Base-by-base conservation (phyloP, 2,888 invertebrate genomes). In the Drosophila flavopinicola region DNA sequence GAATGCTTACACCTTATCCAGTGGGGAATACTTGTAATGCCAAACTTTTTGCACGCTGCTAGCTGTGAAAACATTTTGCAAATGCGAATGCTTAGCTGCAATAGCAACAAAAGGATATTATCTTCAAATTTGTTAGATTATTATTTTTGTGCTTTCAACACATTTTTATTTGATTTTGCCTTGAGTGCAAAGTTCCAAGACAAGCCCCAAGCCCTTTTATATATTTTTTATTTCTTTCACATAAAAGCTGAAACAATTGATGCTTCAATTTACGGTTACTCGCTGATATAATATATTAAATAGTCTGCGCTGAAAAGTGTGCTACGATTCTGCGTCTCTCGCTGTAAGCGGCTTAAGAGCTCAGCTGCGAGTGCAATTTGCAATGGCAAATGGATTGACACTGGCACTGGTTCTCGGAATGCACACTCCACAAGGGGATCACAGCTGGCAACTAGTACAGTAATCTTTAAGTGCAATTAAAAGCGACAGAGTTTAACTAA, bases 331-430 rank as follows among this genome's bases (percentile, higher is more conserved):
- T 54, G 35, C 47, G 42, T 38, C 48, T 38, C 56, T 41, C 27
- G n/a, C 27, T 45, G 60, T 82, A 70, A 80, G 64, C 64, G 48
- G 85, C 67, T 80, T 82, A 78, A 60, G 56, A 39, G 66, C 67
- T 66, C 45, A 58, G 38, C 60, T 42, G 33, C 30, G 64, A 76
- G 47, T 74, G 78, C 75, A 78, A 67, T 70, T 82, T 87, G 53
- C 60, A 32, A 59, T 38, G 29, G 52, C 58, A 65, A 77, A 49
- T 47, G 66, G 42, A 60, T 63, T 72, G 58, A 29, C 9, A 20
- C 37, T 20, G 20, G 20, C 2, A 20, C 20, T 20, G 20, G 20
- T 2, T 3, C 20, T 20, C 20, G 20, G 29, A 60, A 37, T 53
- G 60, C 51, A 51, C 37, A 56, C 38, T 45, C 61, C 70, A 38